Conservation (phyloP, 1,140 invertebrate genomes). For the Doryteuthis pealeii region DNA sequence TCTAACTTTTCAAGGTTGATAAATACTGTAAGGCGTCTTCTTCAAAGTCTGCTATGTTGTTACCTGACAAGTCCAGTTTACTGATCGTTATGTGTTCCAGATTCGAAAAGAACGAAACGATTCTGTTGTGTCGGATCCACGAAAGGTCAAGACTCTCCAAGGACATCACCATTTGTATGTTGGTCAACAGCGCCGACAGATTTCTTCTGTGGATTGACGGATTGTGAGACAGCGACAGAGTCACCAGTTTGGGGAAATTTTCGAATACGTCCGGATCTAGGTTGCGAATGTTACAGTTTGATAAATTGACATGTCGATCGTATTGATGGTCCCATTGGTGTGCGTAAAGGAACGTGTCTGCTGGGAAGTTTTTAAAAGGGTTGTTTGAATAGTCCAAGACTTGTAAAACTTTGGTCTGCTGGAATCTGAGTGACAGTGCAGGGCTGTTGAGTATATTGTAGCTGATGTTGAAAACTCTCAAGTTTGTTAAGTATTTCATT, state of each 20-base stretch:
- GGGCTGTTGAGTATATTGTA: slow-evolving; percentile 37
- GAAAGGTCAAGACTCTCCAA: slow-evolving; percentile 32
- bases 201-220: slow-evolving; percentile 24
- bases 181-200: slow-evolving; percentile 28
- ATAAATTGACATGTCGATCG: slow-evolving; percentile 35
- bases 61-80: slow-evolving; percentile 34
- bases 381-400: slow-evolving; percentile 42
- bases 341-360: slow-evolving; percentile 37
- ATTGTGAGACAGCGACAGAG: slow-evolving; percentile 43
- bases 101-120: slow-evolving; percentile 25
- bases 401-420: slow-evolving; percentile 32
- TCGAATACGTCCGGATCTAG: slow-evolving; percentile 32
- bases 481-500: slow-evolving; percentile 29
- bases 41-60: slow-evolving; percentile 27
- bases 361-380: slow-evolving; percentile 28
- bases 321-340: slow-evolving; percentile 33
- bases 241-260: slow-evolving; percentile 28
- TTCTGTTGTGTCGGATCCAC: slow-evolving; percentile 28
- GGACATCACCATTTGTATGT: slow-evolving; percentile 26
- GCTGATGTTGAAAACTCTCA: slow-evolving; percentile 43
- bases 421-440: slow-evolving; percentile 38
- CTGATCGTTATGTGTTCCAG: slow-evolving; percentile 17
- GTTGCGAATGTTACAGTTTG: slow-evolving; percentile 39
- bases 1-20: slow-evolving; percentile 24
- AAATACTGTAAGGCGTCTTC: slow-evolving; percentile 24